A percentile compares a stretch with the other conserved stretches of the same genome.
phyloP scores from a whole-genome alignment of 2,113 vertebrate species.

The Sitta europaea region DNA sequence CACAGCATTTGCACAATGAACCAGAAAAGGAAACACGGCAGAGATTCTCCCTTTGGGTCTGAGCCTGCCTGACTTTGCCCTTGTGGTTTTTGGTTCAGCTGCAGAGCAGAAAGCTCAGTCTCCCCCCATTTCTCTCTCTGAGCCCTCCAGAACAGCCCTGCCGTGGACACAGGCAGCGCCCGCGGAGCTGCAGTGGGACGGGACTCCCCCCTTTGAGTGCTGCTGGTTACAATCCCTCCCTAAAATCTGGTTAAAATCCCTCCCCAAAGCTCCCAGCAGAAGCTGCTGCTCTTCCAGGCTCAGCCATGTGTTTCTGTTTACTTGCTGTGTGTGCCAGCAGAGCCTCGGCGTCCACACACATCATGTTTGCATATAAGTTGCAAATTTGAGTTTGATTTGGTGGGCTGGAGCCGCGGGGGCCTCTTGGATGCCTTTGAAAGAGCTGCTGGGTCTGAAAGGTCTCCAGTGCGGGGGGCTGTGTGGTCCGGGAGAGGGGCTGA shows the following conservation, averaged over 20 bases:
- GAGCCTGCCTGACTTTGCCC: not conserved
- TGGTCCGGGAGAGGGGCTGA: not conserved
- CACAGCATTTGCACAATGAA: not conserved
- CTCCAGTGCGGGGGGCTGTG: not conserved
- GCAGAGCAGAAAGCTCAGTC: not conserved
- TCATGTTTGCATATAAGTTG: not conserved
- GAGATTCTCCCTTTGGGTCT: not conserved
- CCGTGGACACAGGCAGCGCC: rapidly evolving
- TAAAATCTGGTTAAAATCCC: not conserved
- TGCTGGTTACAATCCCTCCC: not conserved
- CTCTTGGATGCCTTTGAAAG: slow-evolving; percentile 10
- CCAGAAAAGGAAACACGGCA: not conserved
- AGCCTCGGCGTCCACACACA: not conserved
- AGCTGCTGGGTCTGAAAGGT: not conserved
- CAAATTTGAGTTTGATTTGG: slow-evolving; percentile 54
- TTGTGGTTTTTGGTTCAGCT: not conserved
- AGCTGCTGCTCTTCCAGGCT: not conserved
- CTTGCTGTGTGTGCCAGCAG: not conserved
- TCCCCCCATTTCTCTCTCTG: not conserved
- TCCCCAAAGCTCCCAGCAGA: not conserved
- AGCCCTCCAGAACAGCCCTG: not conserved
- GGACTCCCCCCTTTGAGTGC: not conserved
- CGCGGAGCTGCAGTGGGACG: rapidly evolving
- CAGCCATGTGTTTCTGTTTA: slow-evolving; percentile 47
- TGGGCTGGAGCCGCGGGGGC: not conserved